Evolutionary conservation across 2,888 invertebrate species (phyloP).

Genomic region (Cinara cedri): DNA sequence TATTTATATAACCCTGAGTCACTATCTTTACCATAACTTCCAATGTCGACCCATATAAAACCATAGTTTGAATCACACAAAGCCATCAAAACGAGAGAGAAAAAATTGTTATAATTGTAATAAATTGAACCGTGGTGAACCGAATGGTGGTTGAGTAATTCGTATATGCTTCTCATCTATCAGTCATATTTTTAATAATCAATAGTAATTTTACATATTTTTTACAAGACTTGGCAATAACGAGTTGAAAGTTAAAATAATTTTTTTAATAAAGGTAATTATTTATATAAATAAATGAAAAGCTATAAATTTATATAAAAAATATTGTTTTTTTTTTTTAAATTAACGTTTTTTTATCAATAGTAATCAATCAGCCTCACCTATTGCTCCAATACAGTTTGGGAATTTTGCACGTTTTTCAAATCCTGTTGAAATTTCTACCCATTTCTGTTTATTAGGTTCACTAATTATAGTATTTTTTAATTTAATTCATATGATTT

Average conservation of each 20-base stretch:
- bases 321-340: constrained; percentile 18
- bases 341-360: constrained; percentile 15
- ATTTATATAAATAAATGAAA: constrained; percentile 28
- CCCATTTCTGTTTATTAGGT: constrained; percentile 23
- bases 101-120: constrained; percentile 14
- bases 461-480: constrained; percentile 13
- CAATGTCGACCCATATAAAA: neutral
- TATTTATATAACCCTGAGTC: constrained; percentile 29
- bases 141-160: neutral
- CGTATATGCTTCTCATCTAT: constrained; percentile 29
- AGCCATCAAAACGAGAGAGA: neutral
- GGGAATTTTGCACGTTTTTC: constrained; percentile 19
- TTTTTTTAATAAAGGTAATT: constrained; percentile 17
- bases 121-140: constrained; percentile 24
- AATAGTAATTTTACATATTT: constrained; percentile 8
- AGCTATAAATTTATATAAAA: constrained; percentile 10
- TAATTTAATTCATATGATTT: constrained; percentile 17
- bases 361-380: constrained; percentile 11
- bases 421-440: constrained; percentile 27
- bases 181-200: constrained; percentile 18
- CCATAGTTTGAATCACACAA: too few species aligned
- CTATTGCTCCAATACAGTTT: constrained; percentile 20
- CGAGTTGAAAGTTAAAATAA: neutral
- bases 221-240: constrained; percentile 3
- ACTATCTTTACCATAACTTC: constrained; percentile 34